phyloP scores from a whole-genome alignment of 2,797 vertebrate genomes.

The Aeoliscus strigatus region DNA sequence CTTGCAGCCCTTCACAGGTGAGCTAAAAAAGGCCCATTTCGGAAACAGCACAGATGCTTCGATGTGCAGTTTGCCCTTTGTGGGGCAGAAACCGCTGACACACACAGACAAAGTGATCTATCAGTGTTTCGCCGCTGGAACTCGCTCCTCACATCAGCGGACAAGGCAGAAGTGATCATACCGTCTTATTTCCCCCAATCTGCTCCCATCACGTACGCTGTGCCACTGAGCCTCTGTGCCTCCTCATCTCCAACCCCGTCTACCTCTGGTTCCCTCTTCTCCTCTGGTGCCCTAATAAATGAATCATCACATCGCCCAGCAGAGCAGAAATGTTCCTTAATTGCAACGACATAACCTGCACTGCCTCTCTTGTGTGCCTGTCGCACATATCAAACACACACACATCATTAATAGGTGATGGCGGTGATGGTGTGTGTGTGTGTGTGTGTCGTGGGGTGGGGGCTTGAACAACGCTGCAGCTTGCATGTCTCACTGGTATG shows the following conservation, averaged over 20 bases:
- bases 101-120: conserved; percentile 47
- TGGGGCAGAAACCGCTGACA: conserved; percentile 52
- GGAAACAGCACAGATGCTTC: conserved; percentile 52
- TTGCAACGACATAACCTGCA: conserved; percentile 58
- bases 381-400: conserved; percentile 26
- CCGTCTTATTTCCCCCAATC: conserved; percentile 46
- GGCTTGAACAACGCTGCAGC: neutral
- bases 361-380: conserved; percentile 36
- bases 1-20: conserved; percentile 33
- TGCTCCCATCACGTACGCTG: conserved; percentile 27
- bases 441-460: conserved; percentile 21
- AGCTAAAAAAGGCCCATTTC: conserved; percentile 50
- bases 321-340: conserved; percentile 73
- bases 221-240: conserved; percentile 30
- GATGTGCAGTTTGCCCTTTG: conserved; percentile 19
- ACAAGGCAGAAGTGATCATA: conserved; percentile 26
- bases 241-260: conserved; percentile 41
- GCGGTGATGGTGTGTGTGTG: too few species aligned
- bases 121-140: conserved; percentile 27
- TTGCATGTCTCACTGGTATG: conserved; percentile 53
- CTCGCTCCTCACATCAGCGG: too few species aligned
- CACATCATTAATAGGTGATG: too few species aligned
- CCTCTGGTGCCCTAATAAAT: conserved; percentile 64
- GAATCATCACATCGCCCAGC: conserved; percentile 68
- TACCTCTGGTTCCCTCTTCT: conserved; percentile 41